Conservation (phyloP, 2,797 vertebrate species). For the Jordanella pulchra region DNA sequence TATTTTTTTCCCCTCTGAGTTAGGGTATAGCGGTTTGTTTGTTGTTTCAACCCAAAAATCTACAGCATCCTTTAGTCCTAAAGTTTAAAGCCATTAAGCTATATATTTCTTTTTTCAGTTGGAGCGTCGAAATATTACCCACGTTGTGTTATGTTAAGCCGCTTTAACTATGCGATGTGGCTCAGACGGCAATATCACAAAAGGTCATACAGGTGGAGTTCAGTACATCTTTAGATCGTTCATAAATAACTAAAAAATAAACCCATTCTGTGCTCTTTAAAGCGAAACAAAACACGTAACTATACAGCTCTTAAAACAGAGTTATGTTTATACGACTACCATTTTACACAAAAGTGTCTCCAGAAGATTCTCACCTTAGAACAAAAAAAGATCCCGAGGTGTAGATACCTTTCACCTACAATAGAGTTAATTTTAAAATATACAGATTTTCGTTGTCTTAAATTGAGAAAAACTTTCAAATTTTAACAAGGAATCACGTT, state of each 20-base stretch:
- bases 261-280: not conserved
- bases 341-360: constrained; percentile 2
- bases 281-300: too few relatives aligned
- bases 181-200: not conserved
- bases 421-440: not conserved
- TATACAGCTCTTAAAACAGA: not conserved
- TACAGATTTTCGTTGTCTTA: not conserved
- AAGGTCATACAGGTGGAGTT: not conserved
- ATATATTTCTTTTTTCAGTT: not conserved
- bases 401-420: not conserved
- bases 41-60: not conserved
- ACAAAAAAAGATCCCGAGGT: not conserved
- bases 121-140: too few relatives aligned
- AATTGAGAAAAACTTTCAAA: constrained; percentile 40
- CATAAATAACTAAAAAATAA: not conserved
- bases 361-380: constrained; percentile 42
- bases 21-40: not conserved
- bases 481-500: constrained; percentile 71
- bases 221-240: not conserved
- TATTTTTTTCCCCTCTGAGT: too few relatives aligned
- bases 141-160: not conserved
- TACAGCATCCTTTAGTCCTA: not conserved
- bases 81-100: not conserved
- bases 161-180: not conserved
- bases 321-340: constrained; percentile 3